These are phyloP conservation scores for Helogale parvula DNA, from an alignment of 2,113 vertebrate genomes.

Conservation along the genomic window DNA sequence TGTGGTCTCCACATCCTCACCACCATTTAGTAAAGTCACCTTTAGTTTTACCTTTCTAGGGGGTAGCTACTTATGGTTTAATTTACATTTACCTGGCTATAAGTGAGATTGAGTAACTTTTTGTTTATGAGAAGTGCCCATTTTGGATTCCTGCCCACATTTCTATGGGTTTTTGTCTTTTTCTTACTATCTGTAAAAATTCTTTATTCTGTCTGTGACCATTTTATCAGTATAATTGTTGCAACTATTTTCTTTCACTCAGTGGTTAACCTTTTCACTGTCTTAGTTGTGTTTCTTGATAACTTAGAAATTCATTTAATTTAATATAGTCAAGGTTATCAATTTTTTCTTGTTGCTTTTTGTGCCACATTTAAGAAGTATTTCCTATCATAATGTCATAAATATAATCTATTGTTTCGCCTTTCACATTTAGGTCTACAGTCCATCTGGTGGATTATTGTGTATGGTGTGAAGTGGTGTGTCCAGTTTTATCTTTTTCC, in stretches of 20 bases:
- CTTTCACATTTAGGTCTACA: not conserved
- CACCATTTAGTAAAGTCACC: not conserved
- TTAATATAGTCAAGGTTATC: not conserved
- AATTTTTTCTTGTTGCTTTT: not conserved
- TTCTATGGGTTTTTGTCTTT: not conserved
- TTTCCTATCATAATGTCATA: not conserved
- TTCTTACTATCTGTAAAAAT: not conserved
- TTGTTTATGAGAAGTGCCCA: not conserved
- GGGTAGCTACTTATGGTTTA: not conserved
- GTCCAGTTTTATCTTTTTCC: not conserved
- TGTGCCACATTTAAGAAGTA: not conserved
- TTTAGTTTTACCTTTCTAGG: not conserved
- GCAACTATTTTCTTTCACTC: not conserved
- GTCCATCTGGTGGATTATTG: not conserved
- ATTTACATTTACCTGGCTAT: conserved; percentile 1
- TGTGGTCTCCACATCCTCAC: not conserved
- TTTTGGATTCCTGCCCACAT: not conserved
- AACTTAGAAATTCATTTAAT: not conserved
- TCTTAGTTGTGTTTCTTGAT: not conserved
- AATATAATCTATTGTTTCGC: not conserved
- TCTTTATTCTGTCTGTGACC: not conserved
- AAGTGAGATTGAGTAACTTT: not conserved
- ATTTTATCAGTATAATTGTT: not conserved
- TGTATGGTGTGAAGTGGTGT: not conserved
- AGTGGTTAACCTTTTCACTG: not conserved